These are phyloP conservation scores for Lampropteryx suffumata DNA, from an alignment of 2,888 invertebrate species.

Conservation along the genomic window DNA sequence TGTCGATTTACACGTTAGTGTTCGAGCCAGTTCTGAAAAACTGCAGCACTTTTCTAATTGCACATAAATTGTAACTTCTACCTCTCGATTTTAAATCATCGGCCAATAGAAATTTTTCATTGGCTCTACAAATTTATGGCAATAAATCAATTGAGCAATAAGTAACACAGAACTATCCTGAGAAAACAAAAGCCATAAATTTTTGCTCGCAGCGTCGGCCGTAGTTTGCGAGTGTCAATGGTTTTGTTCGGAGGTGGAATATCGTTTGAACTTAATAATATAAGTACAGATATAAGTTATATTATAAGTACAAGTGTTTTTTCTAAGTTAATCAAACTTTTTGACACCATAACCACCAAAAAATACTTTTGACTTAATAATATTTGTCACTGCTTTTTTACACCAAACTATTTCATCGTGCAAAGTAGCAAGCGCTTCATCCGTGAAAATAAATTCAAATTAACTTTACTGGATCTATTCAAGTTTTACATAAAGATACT, in stretches of 20 bases:
- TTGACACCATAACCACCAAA: too few relatives aligned
- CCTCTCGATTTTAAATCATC: constrained; percentile 19
- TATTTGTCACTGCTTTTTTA: too few relatives aligned
- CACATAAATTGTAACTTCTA: constrained; percentile 20
- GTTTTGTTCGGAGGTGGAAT: constrained; percentile 54
- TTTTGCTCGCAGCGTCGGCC: constrained; percentile 56
- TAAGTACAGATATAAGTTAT: too few relatives aligned
- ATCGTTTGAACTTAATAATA: constrained; percentile 1
- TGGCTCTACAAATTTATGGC: constrained; percentile 36
- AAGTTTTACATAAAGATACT: constrained; percentile 28
- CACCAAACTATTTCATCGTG: too few relatives aligned
- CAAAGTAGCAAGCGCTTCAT: neutral
- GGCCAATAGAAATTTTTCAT: constrained; percentile 24
- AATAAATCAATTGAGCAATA: constrained; percentile 36
- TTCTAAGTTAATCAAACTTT: too few relatives aligned
- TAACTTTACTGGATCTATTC: constrained; percentile 27
- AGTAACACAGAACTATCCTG: constrained; percentile 59
- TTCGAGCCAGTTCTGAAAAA: neutral
- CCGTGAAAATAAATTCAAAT: constrained; percentile 30
- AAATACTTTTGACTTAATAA: too few relatives aligned
- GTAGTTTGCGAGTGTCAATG: constrained; percentile 68
- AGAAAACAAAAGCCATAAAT: constrained; percentile 75
- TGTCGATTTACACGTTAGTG: neutral
- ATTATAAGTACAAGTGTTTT: too few relatives aligned
- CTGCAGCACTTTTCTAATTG: constrained; percentile 18